Conservation (phyloP, 2,797 vertebrate species). For the Ibycter americanus region DNA sequence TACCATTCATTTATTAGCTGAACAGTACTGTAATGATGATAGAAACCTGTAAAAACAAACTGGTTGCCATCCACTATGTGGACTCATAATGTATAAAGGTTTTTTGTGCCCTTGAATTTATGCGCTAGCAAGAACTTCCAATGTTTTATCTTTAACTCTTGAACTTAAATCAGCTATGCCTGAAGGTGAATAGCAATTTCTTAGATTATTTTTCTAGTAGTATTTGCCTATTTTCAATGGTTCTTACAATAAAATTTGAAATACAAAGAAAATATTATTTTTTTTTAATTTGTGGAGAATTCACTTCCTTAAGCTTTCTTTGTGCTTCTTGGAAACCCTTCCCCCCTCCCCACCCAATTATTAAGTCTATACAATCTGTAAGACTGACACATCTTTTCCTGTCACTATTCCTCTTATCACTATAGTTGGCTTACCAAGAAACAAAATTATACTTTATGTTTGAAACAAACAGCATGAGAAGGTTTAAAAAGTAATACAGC, state of each 20-base stretch:
- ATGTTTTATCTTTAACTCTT: background rate
- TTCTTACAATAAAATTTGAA: background rate
- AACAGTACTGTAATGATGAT: background rate
- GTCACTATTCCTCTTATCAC: background rate
- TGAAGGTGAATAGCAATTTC: background rate
- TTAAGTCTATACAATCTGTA: background rate
- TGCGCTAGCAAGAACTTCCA: background rate
- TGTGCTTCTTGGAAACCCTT: background rate
- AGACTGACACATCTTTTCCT: background rate
- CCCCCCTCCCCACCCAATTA: background rate
- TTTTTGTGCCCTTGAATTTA: background rate
- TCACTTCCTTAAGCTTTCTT: background rate
- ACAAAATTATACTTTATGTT: background rate
- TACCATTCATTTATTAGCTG: background rate
- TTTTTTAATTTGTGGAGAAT: background rate
- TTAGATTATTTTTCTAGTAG: background rate
- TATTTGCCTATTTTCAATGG: background rate
- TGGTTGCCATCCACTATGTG: background rate
- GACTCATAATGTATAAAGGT: background rate
- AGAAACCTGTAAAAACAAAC: background rate
- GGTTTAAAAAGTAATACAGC: background rate
- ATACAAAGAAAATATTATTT: background rate
- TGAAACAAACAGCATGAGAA: background rate
- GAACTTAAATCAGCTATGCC: background rate
- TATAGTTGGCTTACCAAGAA: background rate